Evolutionary conservation across 2,888 invertebrate genomes (phyloP), one percentile per base, ranked within the genome.

Genomic region (Trichopria drosophilae): DNA sequence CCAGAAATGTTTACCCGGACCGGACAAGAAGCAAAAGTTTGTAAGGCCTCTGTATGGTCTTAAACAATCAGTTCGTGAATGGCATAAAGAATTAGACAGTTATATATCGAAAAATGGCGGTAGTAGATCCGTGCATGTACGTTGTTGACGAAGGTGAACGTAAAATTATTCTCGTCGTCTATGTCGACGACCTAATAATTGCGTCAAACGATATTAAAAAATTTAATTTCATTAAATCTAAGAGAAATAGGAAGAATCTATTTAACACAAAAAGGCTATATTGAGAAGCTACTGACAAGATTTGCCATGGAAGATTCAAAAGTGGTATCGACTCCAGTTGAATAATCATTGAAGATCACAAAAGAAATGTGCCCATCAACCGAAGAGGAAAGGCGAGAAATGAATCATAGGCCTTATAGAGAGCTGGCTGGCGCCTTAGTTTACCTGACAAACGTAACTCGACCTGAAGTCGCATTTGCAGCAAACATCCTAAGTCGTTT

Each of bases 91-190:
- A 37, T 20, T 58, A 10, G 42, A 57, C 18, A 32, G 6, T 6
- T 53, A 20, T 18, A 28, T 56, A 5, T 12, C 1, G 4, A 32
- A 35, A 4, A 45, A 16, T n/a, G 55, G 43, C 15, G 39, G 45
- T 34, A 15, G 49, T 51, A n/a, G 50, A 55, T 39, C 61, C 59
- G 0, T 61, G 60, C 28, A 49, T 60, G 6, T 62, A 55, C 18
- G 43, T 55, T 4, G 28, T 32, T 22, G 28, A 32, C 4, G 10
- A 56, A 31, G 24, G 29, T 5, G 26, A 44, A n/a, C 40, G 53
- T 41, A 29, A 19, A 44, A 36, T 56, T 1, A 45, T n/a, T n/a
- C n/a, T 56, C 2, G 20, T 56, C 3, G 39, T 59, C 9, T 54
- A 57, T 16, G 51, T 57, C 1, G 53, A 44, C 36, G 52, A 52